These are phyloP conservation scores for Strigamia maritima DNA, from an alignment of 2,888 invertebrate genomes.

Conservation along the genomic window DNA sequence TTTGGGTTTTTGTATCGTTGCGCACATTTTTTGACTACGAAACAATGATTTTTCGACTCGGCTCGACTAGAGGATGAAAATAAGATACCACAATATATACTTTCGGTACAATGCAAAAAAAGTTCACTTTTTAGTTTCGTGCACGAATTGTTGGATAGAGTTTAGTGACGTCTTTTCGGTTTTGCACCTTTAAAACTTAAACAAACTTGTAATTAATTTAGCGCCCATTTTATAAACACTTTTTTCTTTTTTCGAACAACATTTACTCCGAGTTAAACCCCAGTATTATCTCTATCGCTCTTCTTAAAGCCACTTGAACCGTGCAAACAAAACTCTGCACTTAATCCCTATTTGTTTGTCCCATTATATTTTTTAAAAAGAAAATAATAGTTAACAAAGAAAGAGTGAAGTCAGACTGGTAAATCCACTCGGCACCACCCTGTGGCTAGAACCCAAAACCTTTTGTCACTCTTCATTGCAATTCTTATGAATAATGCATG, in stretches of 20 bases:
- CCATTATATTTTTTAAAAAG: background rate
- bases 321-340: background rate
- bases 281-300: background rate
- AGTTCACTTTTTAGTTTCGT: no score
- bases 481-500: constrained; percentile 8
- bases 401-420: background rate
- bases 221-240: background rate
- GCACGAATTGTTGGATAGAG: no score
- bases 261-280: background rate
- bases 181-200: background rate
- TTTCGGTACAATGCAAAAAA: no score
- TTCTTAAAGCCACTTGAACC: background rate
- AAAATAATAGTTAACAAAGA: background rate
- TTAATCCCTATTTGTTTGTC: background rate
- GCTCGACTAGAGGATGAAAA: no score
- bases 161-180: no score
- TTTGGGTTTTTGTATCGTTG: no score
- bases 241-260: background rate
- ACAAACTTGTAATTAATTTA: background rate
- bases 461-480: constrained; percentile 19
- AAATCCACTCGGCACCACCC: background rate
- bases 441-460: constrained; percentile 20
- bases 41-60: no score
- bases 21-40: no score
- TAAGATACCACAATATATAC: no score